Evolutionary conservation across 1,140 invertebrate species (phyloP).

Genomic region (Pachyrhynchus sulphureomaculatus): DNA sequence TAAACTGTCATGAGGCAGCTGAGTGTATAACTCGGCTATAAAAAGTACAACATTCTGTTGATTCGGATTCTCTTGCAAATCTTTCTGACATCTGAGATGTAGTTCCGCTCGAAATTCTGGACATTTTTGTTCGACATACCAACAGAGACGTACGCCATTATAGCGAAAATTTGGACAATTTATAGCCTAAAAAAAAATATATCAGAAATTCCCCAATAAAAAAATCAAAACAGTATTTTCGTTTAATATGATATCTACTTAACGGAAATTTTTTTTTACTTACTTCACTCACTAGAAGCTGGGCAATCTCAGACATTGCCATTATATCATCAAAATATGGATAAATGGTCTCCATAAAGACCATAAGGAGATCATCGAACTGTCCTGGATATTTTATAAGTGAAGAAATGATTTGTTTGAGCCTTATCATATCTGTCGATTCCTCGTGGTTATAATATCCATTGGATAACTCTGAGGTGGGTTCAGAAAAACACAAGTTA

Average conservation of each 20-base stretch:
- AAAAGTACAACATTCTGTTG: slow-evolving; percentile 44
- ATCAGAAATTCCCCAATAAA: not conserved
- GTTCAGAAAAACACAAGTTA: too few species aligned
- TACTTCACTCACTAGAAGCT: slow-evolving; percentile 44
- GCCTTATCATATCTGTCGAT: slow-evolving; percentile 28
- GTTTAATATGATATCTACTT: too few species aligned
- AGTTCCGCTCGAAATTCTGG: slow-evolving; percentile 42
- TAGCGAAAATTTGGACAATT: slow-evolving; percentile 45
- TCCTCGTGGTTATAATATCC: slow-evolving; percentile 4
- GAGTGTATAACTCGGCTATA: slow-evolving; percentile 48
- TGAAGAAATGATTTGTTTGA: slow-evolving; percentile 42
- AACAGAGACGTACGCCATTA: slow-evolving; percentile 45
- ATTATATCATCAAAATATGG: slow-evolving; percentile 41
- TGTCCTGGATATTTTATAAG: slow-evolving; percentile 48
- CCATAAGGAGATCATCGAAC: slow-evolving; percentile 45
- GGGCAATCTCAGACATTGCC: slow-evolving; percentile 32
- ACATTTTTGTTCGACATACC: slow-evolving; percentile 41
- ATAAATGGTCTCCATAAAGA: slow-evolving; percentile 44
- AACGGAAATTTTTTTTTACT: not conserved
- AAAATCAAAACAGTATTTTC: slow-evolving; percentile 13
- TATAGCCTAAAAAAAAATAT: slow-evolving; percentile 38
- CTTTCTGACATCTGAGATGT: slow-evolving; percentile 41
- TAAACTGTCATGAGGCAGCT: slow-evolving; percentile 40
- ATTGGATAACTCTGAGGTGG: not conserved
- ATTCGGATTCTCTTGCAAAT: slow-evolving; percentile 39